These are phyloP conservation scores for Cavia aperea DNA, from an alignment of 2,113 vertebrate genomes.

Conservation along the genomic window DNA sequence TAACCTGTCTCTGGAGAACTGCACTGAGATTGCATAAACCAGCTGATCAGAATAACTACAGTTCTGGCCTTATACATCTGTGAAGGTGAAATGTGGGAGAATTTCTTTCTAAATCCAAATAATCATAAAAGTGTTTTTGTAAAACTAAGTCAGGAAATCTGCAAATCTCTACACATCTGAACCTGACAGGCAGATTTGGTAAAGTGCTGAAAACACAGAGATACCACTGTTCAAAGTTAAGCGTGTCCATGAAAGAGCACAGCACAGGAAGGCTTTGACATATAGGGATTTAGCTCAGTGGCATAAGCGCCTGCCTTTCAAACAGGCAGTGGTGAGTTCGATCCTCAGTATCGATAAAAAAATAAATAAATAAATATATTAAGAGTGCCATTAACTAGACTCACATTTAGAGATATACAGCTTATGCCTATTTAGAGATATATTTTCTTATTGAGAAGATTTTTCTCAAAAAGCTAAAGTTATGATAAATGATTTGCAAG, in stretches of 20 bases:
- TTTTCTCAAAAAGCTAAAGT: background rate
- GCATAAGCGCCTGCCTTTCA: no score
- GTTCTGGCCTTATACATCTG: background rate
- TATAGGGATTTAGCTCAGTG: no score
- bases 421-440: background rate
- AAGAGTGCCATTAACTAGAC: background rate
- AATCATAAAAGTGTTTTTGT: background rate
- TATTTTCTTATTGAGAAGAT: background rate
- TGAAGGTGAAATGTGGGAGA: background rate
- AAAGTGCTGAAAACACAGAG: background rate
- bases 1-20: background rate
- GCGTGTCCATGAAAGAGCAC: background rate
- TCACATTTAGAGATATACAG: background rate
- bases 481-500: background rate
- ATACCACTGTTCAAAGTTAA: rapidly evolving
- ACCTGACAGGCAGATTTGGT: background rate
- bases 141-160: background rate
- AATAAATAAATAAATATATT: background rate
- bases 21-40: background rate
- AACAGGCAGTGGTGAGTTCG: no score
- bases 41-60: background rate
- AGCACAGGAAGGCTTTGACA: no score
- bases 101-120: background rate
- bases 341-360: no score
- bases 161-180: background rate